Percentiles rank a stretch among this genome's conserved stretches.
phyloP scores from a whole-genome alignment of 1,140 invertebrate species.

The Glomeris maerens region DNA sequence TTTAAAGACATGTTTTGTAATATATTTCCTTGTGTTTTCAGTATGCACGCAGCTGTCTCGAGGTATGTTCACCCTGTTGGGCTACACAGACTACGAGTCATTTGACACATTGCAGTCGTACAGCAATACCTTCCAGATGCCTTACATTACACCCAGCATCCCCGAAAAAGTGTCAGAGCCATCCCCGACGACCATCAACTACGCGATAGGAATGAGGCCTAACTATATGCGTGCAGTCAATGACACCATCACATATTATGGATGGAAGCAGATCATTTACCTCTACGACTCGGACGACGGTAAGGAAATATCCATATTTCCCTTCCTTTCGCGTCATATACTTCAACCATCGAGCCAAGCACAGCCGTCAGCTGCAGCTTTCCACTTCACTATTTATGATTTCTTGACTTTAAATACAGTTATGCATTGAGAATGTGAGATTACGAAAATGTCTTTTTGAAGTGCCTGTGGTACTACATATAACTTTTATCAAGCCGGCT shows the following conservation, averaged over 20 bases:
- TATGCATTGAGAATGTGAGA: too few species aligned
- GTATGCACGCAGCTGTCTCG: constrained; percentile 82
- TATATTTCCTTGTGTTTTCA: constrained; percentile 38
- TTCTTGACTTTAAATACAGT: too few species aligned
- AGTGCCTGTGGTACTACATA: too few species aligned
- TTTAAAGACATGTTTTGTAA: constrained; percentile 13
- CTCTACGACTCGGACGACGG: constrained; percentile 90
- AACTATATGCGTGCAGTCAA: constrained; percentile 86
- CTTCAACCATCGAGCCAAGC: neutral
- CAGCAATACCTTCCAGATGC: constrained; percentile 91
- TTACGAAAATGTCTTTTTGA: too few species aligned
- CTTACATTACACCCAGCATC: constrained; percentile 85
- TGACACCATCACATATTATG: constrained; percentile 78
- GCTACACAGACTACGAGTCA: constrained; percentile 76
- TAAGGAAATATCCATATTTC: constrained; percentile 40
- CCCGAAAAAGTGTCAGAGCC: constrained; percentile 73
- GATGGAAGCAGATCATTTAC: constrained; percentile 85
- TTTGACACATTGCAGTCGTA: constrained; percentile 89
- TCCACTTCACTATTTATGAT: too few species aligned
- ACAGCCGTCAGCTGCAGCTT: neutral
- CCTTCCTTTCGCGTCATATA: neutral
- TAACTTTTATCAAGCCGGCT: too few species aligned
- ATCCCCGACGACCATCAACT: constrained; percentile 69
- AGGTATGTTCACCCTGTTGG: constrained; percentile 78
- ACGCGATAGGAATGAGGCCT: constrained; percentile 83